Evolutionary conservation across 92 coral and sea anemone species (phyloP), one percentile per base, ranked within the genome.

Genomic region (Palythoa grandis): DNA sequence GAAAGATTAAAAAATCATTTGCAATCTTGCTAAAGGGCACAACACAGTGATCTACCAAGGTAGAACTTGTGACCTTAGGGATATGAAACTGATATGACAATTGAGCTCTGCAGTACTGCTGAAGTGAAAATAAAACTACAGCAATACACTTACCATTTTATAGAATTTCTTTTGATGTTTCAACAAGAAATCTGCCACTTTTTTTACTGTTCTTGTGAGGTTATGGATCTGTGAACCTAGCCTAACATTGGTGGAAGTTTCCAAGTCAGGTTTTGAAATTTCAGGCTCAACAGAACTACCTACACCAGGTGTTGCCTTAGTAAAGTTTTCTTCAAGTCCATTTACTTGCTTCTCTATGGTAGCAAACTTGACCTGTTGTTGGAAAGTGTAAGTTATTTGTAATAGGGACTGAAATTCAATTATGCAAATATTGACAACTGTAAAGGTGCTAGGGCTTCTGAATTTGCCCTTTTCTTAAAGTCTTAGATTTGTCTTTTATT

Each of bases 191-290:
- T 48, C 73, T 80, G 85, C 85, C 12, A 80, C 29, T 25, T 17
- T 80, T 22, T 80, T 80, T 6, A 80, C 85, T 20, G 85, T 65
- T 23, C 14, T 80, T 22, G 85, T 80, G 20, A 80, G 74, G 74
- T 80, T 80, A 9, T 80, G 58, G 14, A 80, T 70, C 13, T 80
- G 85, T 39, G 85, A 66, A 12, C 85, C 39, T n/a, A 80, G 74
- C 35, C 74, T 70, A 15, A 12, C 10, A 29, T 39, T 69, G n/a
- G 72, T 20, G 11, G 54, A 11, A 23, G 20, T 23, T 19, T 22
- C 22, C 16, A 23, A n/a, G 43, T 22, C 20, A 43, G 85, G 74
- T 66, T 37, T 29, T 15, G 85, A 47, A 7, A 24, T 66, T 60
- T 70, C 10, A n/a, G 43, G 58, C 24, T 43, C 40, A 39, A 16